These are phyloP conservation scores for Balearica regulorum DNA, from an alignment of 2,797 vertebrate species.

Conservation along the genomic window DNA sequence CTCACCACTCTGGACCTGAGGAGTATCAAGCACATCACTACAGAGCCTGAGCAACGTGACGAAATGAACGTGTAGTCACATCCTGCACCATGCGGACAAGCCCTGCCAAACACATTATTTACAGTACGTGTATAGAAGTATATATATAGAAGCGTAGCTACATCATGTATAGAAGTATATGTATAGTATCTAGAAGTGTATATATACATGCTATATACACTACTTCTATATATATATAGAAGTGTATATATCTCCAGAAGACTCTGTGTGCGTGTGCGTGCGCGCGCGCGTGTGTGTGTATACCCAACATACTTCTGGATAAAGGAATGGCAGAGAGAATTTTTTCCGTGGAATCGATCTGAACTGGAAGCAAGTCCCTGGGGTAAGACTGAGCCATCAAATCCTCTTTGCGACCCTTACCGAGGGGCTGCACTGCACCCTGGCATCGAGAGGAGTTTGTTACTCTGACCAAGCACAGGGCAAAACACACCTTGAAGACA, in stretches of 20 bases:
- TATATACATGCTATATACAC: neutral
- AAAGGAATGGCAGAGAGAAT: neutral
- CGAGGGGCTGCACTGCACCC: neutral
- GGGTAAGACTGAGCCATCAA: neutral
- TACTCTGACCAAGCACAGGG: neutral
- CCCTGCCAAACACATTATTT: neutral
- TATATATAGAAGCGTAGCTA: neutral
- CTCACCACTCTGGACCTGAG: neutral
- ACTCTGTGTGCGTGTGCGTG: too few relatives aligned
- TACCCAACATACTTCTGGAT: neutral
- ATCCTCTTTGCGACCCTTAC: neutral
- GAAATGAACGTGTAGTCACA: neutral
- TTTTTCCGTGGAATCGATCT: neutral
- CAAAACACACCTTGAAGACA: neutral
- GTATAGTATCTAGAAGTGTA: neutral
- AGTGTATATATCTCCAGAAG: neutral
- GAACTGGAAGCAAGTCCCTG: neutral
- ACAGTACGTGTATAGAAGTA: accelerated
- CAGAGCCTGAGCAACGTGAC: neutral
- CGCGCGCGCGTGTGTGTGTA: too few relatives aligned
- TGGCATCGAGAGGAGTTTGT: neutral
- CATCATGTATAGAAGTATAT: neutral
- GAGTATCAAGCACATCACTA: neutral
- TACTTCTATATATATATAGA: neutral
- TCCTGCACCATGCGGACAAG: neutral